Base-by-base conservation (phyloP, 2,113 vertebrate species). In the Seriola aureovittata region DNA sequence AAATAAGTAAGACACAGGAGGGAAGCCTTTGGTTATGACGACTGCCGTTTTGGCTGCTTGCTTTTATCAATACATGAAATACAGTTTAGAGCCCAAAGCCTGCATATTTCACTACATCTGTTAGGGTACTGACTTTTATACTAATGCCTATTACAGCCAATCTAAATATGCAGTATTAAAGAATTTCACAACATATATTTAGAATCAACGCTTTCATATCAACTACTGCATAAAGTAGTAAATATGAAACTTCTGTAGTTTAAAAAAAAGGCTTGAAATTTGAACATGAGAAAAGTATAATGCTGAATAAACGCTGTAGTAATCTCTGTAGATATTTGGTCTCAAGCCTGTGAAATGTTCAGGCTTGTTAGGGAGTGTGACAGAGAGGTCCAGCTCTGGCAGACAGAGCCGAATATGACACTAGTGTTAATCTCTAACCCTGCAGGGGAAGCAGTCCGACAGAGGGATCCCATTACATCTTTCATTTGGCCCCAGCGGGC, bases 361-460 rank as follows among this genome's bases (percentile, higher is more conserved):
- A 42, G 67, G 67, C 85, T 92, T 87, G 85, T 88, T 87, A 48
- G 79, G 21, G 68, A 71, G 73, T 83, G 84, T 69, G 86, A 94
- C 92, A 92, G 92, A 78, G 91, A 94, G 93, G 95, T 94, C 91
- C 94, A 91, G 93, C 94, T 94, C 92, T 92, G 94, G 93, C 96
- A 95, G 69, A 92, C 93, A 87, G 91, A 94, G 95, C 89, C 86
- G 94, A 97, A 97, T 96, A 95, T 95, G 96, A 97, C 97, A 96
- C 96, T 96, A 93, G 96, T 95, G 96, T 96, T 97, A 98, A 97
- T 98, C 96, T 96, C 94, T 87, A 85, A 73, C 95, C 95, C 95
- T 23, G 95, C 95, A 94, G 96, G 96, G 96, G 96, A 93, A 96
- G 96, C 85, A 95, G 94, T 92, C 94, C 95, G 93, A 96, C 96